phyloP scores from a whole-genome alignment of 92 coral and sea anemone species.

The Paragorgia papillata region DNA sequence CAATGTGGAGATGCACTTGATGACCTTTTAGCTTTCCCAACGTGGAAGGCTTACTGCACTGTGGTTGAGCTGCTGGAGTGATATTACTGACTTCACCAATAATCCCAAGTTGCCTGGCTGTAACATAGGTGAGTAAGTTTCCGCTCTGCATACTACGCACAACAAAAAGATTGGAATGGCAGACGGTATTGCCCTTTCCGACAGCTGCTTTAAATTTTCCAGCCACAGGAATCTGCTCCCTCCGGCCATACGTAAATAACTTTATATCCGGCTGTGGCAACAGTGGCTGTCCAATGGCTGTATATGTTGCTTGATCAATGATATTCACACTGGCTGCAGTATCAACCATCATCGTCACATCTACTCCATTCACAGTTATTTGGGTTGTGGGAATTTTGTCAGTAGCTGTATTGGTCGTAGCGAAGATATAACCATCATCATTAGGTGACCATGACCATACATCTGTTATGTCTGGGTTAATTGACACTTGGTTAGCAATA shows the following conservation, averaged over 20 bases:
- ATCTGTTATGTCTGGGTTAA: background rate
- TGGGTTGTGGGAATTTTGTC: background rate
- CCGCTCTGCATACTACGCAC: background rate
- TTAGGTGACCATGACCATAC: background rate
- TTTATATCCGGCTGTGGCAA: background rate
- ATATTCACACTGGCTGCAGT: slow-evolving; percentile 1
- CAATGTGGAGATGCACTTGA: slow-evolving; percentile 19
- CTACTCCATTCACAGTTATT: background rate
- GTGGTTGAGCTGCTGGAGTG: background rate
- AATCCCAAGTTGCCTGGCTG: background rate
- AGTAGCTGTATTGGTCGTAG: background rate
- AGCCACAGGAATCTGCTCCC: background rate
- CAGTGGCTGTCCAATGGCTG: background rate
- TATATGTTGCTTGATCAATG: background rate
- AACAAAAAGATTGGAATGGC: background rate
- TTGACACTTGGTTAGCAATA: background rate
- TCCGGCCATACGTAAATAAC: background rate
- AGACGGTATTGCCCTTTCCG: background rate
- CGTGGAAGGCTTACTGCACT: background rate
- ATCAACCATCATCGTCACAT: background rate
- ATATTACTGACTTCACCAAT: background rate
- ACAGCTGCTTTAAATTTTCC: background rate
- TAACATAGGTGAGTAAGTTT: background rate
- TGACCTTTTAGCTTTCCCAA: slow-evolving; percentile 10
- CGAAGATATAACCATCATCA: background rate